Evolutionary conservation across 1,140 invertebrate genomes (phyloP).

Genomic region (Phymastichus coffea): DNA sequence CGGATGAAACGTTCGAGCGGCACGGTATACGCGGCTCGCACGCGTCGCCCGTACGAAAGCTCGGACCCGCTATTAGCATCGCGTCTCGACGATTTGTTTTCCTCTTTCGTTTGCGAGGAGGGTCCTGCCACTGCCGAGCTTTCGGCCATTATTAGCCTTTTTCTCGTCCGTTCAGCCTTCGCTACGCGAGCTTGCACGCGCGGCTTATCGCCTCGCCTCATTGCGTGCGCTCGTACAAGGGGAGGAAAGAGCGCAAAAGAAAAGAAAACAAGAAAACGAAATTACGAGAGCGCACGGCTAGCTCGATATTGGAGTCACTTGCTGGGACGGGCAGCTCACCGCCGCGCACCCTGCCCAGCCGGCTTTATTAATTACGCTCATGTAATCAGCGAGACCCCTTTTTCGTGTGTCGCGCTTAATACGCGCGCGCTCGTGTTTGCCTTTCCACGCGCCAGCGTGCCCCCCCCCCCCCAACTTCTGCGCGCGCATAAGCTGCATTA

Average conservation of each 20-base stretch:
- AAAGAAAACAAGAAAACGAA: constrained; percentile 8
- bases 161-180: not conserved
- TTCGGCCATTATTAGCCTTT: constrained; percentile 2
- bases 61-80: no score
- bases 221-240: not conserved
- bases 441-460: not conserved
- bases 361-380: constrained; percentile 42
- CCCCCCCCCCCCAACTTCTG: not conserved
- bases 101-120: not conserved
- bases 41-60: no score
- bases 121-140: not conserved
- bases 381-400: constrained; percentile 37
- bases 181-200: not conserved
- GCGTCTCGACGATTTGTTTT: constrained; percentile 6
- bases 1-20: not conserved
- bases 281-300: not conserved
- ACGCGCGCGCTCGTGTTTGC: not conserved
- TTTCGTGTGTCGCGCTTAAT: constrained; percentile 16
- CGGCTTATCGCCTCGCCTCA: constrained; percentile 6
- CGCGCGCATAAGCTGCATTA: not conserved
- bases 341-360: not conserved
- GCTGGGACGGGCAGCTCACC: not conserved
- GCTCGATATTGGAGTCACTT: constrained; percentile 15
- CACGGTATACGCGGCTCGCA: constrained; percentile 3
- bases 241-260: not conserved